Evolutionary conservation across 2,888 invertebrate species (phyloP).

Genomic region (Sericinus montela): DNA sequence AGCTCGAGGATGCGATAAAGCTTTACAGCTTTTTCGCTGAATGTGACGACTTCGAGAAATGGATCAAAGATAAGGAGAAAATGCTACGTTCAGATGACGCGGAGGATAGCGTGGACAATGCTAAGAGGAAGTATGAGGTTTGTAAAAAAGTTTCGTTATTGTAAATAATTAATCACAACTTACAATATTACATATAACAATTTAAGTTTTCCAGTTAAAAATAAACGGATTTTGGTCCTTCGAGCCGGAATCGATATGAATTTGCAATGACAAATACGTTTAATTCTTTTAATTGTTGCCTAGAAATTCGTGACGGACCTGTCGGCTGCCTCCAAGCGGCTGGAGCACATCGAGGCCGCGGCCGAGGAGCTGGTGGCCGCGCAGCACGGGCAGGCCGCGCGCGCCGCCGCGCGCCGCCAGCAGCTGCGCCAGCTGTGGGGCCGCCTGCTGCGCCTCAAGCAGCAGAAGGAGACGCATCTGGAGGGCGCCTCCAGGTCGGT

Average conservation of each 20-base stretch:
- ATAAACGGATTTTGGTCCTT: too few species aligned
- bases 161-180: too few species aligned
- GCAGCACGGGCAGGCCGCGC: constrained; percentile 87
- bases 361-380: constrained; percentile 91
- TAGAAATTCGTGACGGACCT: constrained; percentile 96
- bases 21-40: constrained; percentile 96
- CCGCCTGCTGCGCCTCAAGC: constrained; percentile 89
- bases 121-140: constrained; percentile 96
- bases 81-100: constrained; percentile 90
- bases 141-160: constrained; percentile 9
- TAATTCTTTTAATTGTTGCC: constrained; percentile 25
- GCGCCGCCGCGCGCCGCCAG: constrained; percentile 83
- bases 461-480: constrained; percentile 93
- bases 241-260: too few species aligned
- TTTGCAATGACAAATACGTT: too few species aligned
- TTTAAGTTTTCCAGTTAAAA: too few species aligned
- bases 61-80: constrained; percentile 97
- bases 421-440: constrained; percentile 96
- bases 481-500: constrained; percentile 90
- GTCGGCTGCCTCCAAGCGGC: constrained; percentile 93
- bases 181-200: too few species aligned
- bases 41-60: constrained; percentile 98
- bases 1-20: constrained; percentile 94
- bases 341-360: constrained; percentile 92
- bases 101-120: constrained; percentile 93